These are phyloP conservation scores for Dicyrtomina minuta DNA, from an alignment of 2,888 invertebrate species.

Conservation along the genomic window DNA sequence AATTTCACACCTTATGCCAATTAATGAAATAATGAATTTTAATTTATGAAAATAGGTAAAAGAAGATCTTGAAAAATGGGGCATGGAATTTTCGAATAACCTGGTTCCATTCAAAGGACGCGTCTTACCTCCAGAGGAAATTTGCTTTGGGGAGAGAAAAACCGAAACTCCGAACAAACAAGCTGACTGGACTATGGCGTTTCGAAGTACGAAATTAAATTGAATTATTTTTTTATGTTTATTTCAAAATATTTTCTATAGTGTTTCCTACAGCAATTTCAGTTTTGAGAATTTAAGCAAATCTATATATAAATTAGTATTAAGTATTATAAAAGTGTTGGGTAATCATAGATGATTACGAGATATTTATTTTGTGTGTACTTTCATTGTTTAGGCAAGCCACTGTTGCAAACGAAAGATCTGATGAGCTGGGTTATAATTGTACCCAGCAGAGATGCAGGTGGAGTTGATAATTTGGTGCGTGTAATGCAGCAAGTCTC, in stretches of 20 bases:
- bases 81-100: constrained; percentile 65
- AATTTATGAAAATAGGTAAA: constrained; percentile 55
- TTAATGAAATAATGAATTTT: no score
- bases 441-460: constrained; percentile 35
- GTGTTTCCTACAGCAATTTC: no score
- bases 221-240: no score
- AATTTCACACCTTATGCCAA: no score
- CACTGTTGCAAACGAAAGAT: constrained; percentile 36
- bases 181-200: constrained; percentile 77
- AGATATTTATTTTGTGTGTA: no score
- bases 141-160: constrained; percentile 56
- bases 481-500: constrained; percentile 41
- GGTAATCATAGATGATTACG: no score
- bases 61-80: constrained; percentile 77
- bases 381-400: not conserved
- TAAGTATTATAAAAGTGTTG: no score
- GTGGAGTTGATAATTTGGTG: constrained; percentile 39
- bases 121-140: constrained; percentile 66
- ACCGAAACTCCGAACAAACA: constrained; percentile 59
- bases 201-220: constrained; percentile 58
- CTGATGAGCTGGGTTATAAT: constrained; percentile 53
- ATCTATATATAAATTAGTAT: no score
- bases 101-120: constrained; percentile 66
- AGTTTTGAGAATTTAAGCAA: no score
- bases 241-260: constrained; percentile 6